Conservation (phyloP, 2,888 invertebrate species). For the Sinotaia quadrata region DNA sequence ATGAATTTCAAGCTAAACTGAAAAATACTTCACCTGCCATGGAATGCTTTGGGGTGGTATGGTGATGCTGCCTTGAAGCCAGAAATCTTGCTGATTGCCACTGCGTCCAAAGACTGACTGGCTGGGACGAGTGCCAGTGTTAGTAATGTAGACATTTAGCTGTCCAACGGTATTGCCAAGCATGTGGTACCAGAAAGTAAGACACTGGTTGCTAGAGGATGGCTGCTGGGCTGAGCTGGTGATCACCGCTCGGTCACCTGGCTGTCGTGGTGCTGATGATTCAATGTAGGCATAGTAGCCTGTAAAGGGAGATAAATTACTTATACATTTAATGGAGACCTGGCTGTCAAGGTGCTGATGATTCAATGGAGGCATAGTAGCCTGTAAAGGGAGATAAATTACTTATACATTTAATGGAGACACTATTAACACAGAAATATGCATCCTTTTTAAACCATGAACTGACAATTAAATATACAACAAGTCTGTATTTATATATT, state of each 20-base stretch:
- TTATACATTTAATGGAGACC: constrained; percentile 73
- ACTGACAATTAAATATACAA: background rate
- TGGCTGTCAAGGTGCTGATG: constrained; percentile 75
- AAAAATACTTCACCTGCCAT: constrained; percentile 38
- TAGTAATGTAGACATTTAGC: constrained; percentile 57
- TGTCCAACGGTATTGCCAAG: constrained; percentile 52
- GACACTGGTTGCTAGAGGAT: constrained; percentile 43
- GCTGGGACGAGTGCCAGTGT: constrained; percentile 29
- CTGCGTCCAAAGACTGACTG: constrained; percentile 21
- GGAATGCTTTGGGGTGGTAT: constrained; percentile 30
- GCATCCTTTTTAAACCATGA: background rate
- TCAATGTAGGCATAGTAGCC: constrained; percentile 64
- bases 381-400: constrained; percentile 45
- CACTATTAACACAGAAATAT: constrained; percentile 47
- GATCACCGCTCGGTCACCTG: constrained; percentile 76
- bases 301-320: constrained; percentile 30
- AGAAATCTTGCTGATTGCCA: constrained; percentile 56
- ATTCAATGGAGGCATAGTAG: constrained; percentile 61
- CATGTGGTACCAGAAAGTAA: constrained; percentile 70
- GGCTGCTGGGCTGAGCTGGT: constrained; percentile 30
- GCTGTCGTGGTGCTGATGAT: constrained; percentile 74
- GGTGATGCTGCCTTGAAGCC: constrained; percentile 52
- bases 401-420: constrained; percentile 66
- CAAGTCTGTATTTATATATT: no score
- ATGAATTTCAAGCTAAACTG: no score